Percentiles rank a stretch among this genome's conserved stretches.
These are phyloP conservation scores for Axinella damicornis DNA, from an alignment of 37 sponge, comb jelly and placozoan genomes.

Conservation along the genomic window DNA sequence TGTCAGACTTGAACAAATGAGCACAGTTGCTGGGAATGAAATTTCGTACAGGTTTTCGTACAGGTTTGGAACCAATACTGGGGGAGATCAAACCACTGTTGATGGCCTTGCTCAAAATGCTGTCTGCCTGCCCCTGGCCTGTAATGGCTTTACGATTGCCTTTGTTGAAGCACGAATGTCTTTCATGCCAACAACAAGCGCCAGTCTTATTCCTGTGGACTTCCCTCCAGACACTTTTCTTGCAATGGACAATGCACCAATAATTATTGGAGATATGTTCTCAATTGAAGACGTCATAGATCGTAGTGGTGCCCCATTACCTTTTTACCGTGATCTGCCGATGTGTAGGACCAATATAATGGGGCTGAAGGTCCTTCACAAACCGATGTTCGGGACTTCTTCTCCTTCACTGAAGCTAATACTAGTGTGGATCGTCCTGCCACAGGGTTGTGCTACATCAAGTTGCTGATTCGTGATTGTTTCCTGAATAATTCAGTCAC, in stretches of 20 bases:
- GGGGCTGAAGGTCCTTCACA: not conserved
- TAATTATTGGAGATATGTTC: conserved; percentile 8
- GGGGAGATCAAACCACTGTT: not conserved
- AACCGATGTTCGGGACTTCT: not conserved
- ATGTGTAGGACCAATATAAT: not conserved
- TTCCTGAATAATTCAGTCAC: not conserved
- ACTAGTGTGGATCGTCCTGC: too few species aligned
- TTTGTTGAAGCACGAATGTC: not conserved
- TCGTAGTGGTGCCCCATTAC: not conserved
- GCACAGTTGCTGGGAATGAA: too few species aligned
- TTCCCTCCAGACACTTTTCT: not conserved
- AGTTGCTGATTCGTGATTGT: conserved; percentile 15
- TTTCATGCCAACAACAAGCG: too few species aligned
- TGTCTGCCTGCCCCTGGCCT: conserved; percentile 17
- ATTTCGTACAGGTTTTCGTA: too few species aligned
- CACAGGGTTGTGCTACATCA: conserved; percentile 37
- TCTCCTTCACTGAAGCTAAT: not conserved
- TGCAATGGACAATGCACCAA: not conserved
- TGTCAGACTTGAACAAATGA: too few species aligned
- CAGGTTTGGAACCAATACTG: conserved; percentile 4
- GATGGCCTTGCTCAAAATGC: not conserved
- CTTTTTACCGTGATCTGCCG: not conserved
- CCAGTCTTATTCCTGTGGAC: not conserved
- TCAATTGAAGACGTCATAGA: not conserved
- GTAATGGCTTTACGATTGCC: not conserved